Evolutionary conservation across 2,113 vertebrate species (phyloP).

Genomic region (Aphyosemion australe): DNA sequence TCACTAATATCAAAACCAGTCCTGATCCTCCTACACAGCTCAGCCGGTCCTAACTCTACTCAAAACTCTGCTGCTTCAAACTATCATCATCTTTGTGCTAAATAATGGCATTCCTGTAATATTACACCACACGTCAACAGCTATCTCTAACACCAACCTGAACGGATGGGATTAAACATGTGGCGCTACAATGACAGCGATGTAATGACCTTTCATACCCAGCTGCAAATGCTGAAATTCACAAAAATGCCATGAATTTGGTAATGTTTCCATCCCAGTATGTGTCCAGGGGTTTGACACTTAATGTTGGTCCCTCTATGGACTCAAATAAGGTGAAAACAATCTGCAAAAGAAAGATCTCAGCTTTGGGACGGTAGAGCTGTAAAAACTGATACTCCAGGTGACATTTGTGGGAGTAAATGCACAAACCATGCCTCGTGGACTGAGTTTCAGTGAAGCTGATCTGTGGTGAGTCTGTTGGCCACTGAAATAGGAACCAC

Average conservation of each 20-base stretch:
- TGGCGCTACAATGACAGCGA: conserved; percentile 33
- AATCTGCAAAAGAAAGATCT: conserved; percentile 18
- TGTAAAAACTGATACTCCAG: conserved; percentile 22
- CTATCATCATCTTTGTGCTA: conserved; percentile 3
- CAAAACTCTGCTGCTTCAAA: too few species aligned
- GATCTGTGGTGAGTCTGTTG: conserved; percentile 12
- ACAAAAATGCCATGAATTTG: background rate
- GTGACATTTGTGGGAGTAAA: conserved; percentile 57
- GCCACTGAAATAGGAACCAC: conserved; percentile 20
- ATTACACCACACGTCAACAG: conserved; percentile 60
- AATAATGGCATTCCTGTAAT: conserved; percentile 44
- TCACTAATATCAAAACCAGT: conserved; percentile 57
- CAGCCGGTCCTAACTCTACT: conserved; percentile 7
- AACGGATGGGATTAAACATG: conserved; percentile 52
- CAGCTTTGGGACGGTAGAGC: conserved; percentile 17
- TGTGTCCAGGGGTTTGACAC: conserved; percentile 32
- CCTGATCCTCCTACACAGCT: conserved; percentile 48
- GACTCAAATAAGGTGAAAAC: conserved; percentile 10
- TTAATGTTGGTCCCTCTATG: conserved; percentile 5
- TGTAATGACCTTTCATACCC: too few species aligned
- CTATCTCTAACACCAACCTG: conserved; percentile 16
- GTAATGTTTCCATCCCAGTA: conserved; percentile 19
- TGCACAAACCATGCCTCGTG: conserved; percentile 43
- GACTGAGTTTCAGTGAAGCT: conserved; percentile 16
- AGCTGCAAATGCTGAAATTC: conserved; percentile 16